Percentiles rank a stretch among this genome's conserved stretches.
phyloP scores from a whole-genome alignment of 1,140 invertebrate species.

The Pogonomyrmex barbatus region DNA sequence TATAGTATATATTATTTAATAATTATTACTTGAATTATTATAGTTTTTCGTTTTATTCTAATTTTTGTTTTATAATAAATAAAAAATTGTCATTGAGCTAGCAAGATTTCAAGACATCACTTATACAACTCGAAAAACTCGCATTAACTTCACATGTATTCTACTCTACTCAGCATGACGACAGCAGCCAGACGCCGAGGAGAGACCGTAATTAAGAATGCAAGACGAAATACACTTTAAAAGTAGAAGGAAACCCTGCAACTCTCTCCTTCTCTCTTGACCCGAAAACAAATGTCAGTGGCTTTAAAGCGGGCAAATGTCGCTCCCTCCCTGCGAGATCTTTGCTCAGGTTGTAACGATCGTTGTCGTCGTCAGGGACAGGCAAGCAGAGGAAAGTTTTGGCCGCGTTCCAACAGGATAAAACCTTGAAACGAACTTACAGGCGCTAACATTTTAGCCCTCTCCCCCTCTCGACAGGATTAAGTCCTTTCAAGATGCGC shows the following conservation, averaged over 20 bases:
- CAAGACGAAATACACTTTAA: slow-evolving; percentile 47
- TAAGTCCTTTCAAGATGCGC: slow-evolving; percentile 36
- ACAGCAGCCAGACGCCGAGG: neutral
- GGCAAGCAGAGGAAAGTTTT: slow-evolving; percentile 32
- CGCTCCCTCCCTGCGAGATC: slow-evolving; percentile 37
- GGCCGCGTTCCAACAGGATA: slow-evolving; percentile 43
- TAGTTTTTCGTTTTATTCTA: no score
- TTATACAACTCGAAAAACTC: neutral
- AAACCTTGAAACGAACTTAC: slow-evolving; percentile 51
- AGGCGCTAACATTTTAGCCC: slow-evolving; percentile 53
- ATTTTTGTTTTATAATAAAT: neutral
- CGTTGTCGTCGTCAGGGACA: slow-evolving; percentile 44
- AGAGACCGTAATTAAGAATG: slow-evolving; percentile 50
- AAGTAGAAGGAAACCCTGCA: slow-evolving; percentile 30
- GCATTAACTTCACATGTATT: neutral
- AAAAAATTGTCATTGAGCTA: neutral
- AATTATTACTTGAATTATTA: no score
- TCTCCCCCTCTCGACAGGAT: slow-evolving; percentile 3
- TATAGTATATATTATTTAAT: no score
- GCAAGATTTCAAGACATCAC: slow-evolving; percentile 7
- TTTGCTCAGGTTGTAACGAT: slow-evolving; percentile 57
- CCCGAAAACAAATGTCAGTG: slow-evolving; percentile 53
- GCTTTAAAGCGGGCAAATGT: slow-evolving; percentile 52
- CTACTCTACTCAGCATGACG: neutral
- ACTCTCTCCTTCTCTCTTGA: slow-evolving; percentile 47